phyloP scores from a whole-genome alignment of 1,140 invertebrate genomes.

The Leptopilina clavipes region DNA sequence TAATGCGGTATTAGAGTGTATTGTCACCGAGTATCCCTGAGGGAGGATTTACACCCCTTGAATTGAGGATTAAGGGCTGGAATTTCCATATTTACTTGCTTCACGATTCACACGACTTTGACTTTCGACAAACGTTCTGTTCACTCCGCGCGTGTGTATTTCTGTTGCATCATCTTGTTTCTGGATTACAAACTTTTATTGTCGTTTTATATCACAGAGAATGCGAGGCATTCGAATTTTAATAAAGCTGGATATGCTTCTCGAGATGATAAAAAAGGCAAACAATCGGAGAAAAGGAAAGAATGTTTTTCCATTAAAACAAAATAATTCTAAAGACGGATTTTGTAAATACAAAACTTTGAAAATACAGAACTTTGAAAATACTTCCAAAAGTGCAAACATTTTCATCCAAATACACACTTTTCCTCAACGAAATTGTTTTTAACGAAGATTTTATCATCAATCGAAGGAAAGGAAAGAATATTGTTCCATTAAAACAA shows the following conservation, averaged over 20 bases:
- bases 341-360: too few relatives aligned
- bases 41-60: slow-evolving; percentile 50
- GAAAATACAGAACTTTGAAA: too few relatives aligned
- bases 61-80: slow-evolving; percentile 51
- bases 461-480: too few relatives aligned
- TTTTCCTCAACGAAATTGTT: too few relatives aligned
- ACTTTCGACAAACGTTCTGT: slow-evolving; percentile 48
- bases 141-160: background rate
- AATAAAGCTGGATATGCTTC: background rate
- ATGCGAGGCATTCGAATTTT: background rate
- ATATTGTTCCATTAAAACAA: too few relatives aligned
- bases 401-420: too few relatives aligned
- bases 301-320: too few relatives aligned
- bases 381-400: too few relatives aligned
- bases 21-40: slow-evolving; percentile 42
- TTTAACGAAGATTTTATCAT: too few relatives aligned
- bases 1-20: slow-evolving; percentile 53
- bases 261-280: background rate
- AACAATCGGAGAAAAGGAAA: too few relatives aligned
- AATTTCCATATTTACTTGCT: slow-evolving; percentile 30
- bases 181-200: slow-evolving; percentile 21
- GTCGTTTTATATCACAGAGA: background rate
- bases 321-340: too few relatives aligned
- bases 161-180: slow-evolving; percentile 19
- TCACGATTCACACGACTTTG: slow-evolving; percentile 33